Percentiles rank a stretch among this genome's conserved stretches.
phyloP scores from a whole-genome alignment of 2,888 invertebrate genomes.

The Pyrrhia umbra region DNA sequence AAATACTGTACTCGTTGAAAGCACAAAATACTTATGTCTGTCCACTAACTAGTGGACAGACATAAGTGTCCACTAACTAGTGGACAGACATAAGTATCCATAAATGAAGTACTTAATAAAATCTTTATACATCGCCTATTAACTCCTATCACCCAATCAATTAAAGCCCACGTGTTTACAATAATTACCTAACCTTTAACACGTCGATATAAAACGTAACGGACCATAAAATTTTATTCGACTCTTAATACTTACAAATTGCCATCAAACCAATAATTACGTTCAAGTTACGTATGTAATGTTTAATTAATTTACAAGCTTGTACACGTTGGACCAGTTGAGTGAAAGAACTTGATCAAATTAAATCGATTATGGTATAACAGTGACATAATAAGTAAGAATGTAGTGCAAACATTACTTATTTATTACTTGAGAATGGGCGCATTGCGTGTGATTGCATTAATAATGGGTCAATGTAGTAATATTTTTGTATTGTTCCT shows the following conservation, averaged over 20 bases:
- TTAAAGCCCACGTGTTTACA: not conserved
- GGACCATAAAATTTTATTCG: constrained; percentile 32
- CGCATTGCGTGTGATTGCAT: constrained; percentile 3
- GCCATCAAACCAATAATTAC: constrained; percentile 29
- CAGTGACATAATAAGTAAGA: constrained; percentile 53
- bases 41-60: no score
- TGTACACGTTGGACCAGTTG: constrained; percentile 47
- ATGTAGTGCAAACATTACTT: constrained; percentile 37
- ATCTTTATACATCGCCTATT: not conserved
- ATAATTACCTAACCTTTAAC: constrained; percentile 4
- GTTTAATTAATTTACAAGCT: constrained; percentile 48
- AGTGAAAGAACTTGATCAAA: constrained; percentile 53
- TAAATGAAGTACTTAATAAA: not conserved
- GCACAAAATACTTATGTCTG: no score
- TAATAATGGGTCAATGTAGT: not conserved
- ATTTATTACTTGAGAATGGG: constrained; percentile 12
- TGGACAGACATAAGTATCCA: no score
- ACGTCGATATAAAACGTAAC: not conserved
- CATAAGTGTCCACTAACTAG: no score
- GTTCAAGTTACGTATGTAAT: constrained; percentile 32
- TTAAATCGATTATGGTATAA: constrained; percentile 45
- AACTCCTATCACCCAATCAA: not conserved
- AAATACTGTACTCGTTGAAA: no score
- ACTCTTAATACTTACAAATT: constrained; percentile 31
- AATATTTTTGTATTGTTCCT: not conserved